Evolutionary conservation across 2,797 vertebrate genomes (phyloP), one percentile per base, ranked within the genome.

Genomic region (Lerista edwardsae): DNA sequence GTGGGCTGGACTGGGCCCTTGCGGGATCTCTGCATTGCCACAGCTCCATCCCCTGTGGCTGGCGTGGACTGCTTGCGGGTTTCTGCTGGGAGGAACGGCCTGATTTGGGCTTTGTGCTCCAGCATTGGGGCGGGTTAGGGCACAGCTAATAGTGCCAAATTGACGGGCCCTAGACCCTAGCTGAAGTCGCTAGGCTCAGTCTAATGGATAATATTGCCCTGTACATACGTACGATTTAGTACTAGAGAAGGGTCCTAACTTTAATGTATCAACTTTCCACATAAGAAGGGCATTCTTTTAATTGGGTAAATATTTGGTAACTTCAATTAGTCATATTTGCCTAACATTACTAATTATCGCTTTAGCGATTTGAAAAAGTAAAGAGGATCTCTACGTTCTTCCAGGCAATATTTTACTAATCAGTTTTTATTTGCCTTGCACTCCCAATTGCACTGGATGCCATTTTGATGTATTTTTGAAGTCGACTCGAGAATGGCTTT

Each of bases 311-410:
- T 84, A 85, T 82, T 90, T 91, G 82, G 11, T 8, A 77, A 15
- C 36, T 27, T 78, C 31, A 17, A 83, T 65, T 78, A 84, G 9
- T 3, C 76, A 81, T 64, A 84, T 74, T 74, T 89, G 29, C 29
- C 59, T 77, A 89, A 77, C 2, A 75, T 6, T 74, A 86, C 12
- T 69, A 92, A 90, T 88, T 82, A 84, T 82, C 57, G 87, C 44
- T 73, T 87, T 89, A 89, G 15, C 68, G 74, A 87, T 87, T 86
- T 89, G 64, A 80, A 84, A 73, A 89, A 82, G 19, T 31, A 91
- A 90, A 85, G 71, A 0, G 88, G 89, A 89, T 84, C 36, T 84
- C 86, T 87, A 89, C 6, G 83, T 86, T 84, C 1, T n/a, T 91
- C 62, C 4, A 80, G 77, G 80, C 21, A 65, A 21, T 51, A 87